Base-by-base conservation (phyloP, 2,888 invertebrate genomes). In the Pristionchus maxplancki region DNA sequence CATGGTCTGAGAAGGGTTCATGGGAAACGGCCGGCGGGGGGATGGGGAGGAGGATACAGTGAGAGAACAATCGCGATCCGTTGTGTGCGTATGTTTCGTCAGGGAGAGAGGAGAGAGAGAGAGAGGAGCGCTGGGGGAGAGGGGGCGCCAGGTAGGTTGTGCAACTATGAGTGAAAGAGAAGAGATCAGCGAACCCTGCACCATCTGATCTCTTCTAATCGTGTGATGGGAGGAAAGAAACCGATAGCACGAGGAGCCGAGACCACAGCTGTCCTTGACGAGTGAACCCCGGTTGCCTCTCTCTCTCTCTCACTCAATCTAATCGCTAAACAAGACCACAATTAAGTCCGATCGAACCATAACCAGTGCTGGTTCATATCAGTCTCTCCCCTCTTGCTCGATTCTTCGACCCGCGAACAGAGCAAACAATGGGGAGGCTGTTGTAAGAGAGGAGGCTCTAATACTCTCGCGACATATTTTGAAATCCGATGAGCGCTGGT, bases 101-200 rank as follows among this genome's bases (percentile, higher is more conserved):
- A 78, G 78, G 15, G 71, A 37, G 71, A 71, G 71, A 71, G 71
- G 71, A 17, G 17, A 17, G 34, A 31, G 37, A 71, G 37, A 37
- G 71, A 17, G 37, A 17, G 37, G 37, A 37, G 24, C 24, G 6
- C 20, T 37, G 71, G 24, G 71, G 17, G 71, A 58, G 58, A 58
- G 58, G n/a, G n/a, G n/a, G 78, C 78, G 78, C 78, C 78, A 78
- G 78, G 78, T 78, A 78, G 78, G 78, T 78, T 78, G 78, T 78
- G 78, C 78, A 78, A 78, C 44, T 78, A 74, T 40, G 20, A 31
- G 64, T 17, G 67, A 74, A 9, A 74, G 40, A 67, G 15, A 13
- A 13, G 28, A 67, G 58, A 20, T 58, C 58, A 58, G 58, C 58
- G 58, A 20, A 44, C 44, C 11, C 44, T 44, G 44, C 44, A 44